Evolutionary conservation across 2,797 vertebrate species (phyloP).

Genomic region (Pampus argenteus): DNA sequence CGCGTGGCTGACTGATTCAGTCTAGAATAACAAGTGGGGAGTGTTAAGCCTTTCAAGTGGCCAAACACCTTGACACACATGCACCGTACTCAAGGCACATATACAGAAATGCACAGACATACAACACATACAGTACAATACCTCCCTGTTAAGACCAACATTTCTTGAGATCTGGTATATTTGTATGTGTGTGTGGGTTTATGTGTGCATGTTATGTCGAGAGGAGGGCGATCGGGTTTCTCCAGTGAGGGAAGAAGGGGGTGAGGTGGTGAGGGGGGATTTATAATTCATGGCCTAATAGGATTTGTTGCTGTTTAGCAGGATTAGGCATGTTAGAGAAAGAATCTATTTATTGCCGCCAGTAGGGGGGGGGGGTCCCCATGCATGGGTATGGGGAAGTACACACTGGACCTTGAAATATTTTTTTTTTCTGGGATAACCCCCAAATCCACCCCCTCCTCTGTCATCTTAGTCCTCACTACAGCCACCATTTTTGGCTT

Average conservation of each 20-base stretch:
- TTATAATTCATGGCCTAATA: slow-evolving; percentile 91
- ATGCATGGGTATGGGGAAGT: slow-evolving; percentile 18
- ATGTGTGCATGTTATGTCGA: slow-evolving; percentile 27
- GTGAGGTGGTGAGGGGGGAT: slow-evolving; percentile 82
- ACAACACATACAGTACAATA: slow-evolving; percentile 14
- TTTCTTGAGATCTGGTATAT: slow-evolving; percentile 46
- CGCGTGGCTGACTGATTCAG: not conserved
- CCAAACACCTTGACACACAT: slow-evolving; percentile 33
- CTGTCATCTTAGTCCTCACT: slow-evolving; percentile 33
- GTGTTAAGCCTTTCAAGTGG: slow-evolving; percentile 2
- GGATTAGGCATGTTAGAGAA: slow-evolving; percentile 90
- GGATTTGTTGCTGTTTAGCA: slow-evolving; percentile 91
- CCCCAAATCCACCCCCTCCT: slow-evolving; percentile 43
- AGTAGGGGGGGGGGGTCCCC: slow-evolving; percentile 80
- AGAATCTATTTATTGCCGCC: slow-evolving; percentile 87
- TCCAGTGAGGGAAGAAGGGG: slow-evolving; percentile 69
- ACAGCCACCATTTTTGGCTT: slow-evolving; percentile 72
- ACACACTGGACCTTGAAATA: slow-evolving; percentile 69
- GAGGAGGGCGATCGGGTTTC: slow-evolving; percentile 77
- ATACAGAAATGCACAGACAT: slow-evolving; percentile 20
- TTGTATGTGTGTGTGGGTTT: slow-evolving; percentile 24
- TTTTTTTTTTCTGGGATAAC: slow-evolving; percentile 78
- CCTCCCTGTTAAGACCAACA: slow-evolving; percentile 32
- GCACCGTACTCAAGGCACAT: slow-evolving; percentile 8
- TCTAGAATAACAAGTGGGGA: not conserved